Evolutionary conservation across 2,797 vertebrate species (phyloP).

Genomic region (Chloroceryle inda): DNA sequence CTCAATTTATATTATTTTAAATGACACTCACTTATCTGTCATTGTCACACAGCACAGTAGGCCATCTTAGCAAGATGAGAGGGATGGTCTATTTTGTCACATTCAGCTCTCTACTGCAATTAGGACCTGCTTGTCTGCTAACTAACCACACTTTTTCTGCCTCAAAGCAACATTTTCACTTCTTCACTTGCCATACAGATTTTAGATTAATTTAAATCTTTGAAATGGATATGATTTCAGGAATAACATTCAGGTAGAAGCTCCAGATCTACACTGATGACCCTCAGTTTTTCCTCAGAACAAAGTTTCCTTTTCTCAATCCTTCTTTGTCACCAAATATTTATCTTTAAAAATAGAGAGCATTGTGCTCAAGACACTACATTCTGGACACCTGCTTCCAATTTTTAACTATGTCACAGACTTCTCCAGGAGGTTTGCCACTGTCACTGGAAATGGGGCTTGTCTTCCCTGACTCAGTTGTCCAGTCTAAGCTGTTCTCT

Average conservation of each 20-base stretch:
- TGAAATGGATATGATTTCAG: constrained; percentile 14
- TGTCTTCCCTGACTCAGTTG: background rate
- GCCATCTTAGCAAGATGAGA: background rate
- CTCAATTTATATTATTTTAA: background rate
- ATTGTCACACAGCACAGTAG: background rate
- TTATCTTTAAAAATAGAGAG: background rate
- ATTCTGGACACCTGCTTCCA: background rate
- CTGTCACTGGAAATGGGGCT: background rate
- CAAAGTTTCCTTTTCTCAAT: background rate
- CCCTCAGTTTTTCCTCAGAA: background rate
- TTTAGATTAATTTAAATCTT: background rate
- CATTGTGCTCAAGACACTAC: background rate
- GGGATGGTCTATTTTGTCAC: background rate
- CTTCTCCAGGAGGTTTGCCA: background rate
- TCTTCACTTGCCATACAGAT: background rate
- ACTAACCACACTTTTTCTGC: background rate
- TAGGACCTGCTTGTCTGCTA: background rate
- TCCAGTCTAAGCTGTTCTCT: background rate
- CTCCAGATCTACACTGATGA: background rate
- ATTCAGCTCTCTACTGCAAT: constrained; percentile 8
- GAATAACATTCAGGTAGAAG: background rate
- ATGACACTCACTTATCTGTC: background rate
- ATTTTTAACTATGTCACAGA: background rate
- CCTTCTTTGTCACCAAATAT: background rate
- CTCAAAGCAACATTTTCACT: background rate